Base-by-base conservation (phyloP, 2,113 vertebrate genomes). In the Cyprinodon variegatus region DNA sequence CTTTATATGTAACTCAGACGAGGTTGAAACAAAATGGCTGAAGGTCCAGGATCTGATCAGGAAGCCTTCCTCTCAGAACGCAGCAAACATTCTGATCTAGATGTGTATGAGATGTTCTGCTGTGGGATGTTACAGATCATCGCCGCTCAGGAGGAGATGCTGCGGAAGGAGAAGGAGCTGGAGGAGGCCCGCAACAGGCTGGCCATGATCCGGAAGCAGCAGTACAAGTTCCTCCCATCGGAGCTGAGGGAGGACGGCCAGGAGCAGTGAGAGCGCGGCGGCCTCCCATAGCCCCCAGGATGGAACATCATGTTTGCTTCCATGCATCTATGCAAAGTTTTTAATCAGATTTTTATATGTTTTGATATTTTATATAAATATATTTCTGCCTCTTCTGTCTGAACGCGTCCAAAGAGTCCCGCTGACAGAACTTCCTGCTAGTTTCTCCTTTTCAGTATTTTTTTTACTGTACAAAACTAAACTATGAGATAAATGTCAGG, bases 111-210 rank as follows among this genome's bases (percentile, higher is more conserved):
- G n/a, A 29, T 22, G 48, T 5, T 43, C n/a, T 36, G n/a, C 36
- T 50, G 46, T n/a, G 37, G 59, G 74, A 45, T 38, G 22, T 74
- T 70, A 14, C 85, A 99, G 97, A 99, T 99, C 91, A 99, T 99
- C 0, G 98, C 98, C 0, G 97, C 98, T 53, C 98, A 99, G 89
- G 98, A 99, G 87, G 98, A 99, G 91, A 99, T 99, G 98, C 94
- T 99, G 74, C 94, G 97, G 85, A 99, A 99, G 84, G 98, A 99
- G 71, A 88, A 95, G 59, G 98, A 99, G 92, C 94, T 99, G 85
- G 96, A 97, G 9, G 97, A 99, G 73, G 98, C 98, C 0, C 92
- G 97, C 76, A 98, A 96, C 93, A 99, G 94, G 94, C 93, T 99
- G 85, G 97, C 97, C 1, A 96, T 95, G 93, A 99, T 99, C 91